A percentile compares a stretch with the other conserved stretches of the same genome.
These are phyloP conservation scores for Liasis olivaceus DNA, from an alignment of 2,797 vertebrate species.

Conservation along the genomic window DNA sequence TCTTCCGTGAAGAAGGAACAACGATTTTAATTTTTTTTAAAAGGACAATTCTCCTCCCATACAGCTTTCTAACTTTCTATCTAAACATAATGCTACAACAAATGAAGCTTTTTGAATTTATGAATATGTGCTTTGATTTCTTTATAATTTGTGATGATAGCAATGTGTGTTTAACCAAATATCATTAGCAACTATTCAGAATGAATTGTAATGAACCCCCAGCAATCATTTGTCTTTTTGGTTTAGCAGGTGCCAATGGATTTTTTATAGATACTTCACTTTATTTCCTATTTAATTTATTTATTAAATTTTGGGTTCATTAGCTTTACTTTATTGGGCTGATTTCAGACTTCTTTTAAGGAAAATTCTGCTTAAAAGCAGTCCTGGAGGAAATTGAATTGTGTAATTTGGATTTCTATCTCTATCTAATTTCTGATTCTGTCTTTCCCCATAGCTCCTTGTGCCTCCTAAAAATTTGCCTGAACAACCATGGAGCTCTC, in stretches of 20 bases:
- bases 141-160: background rate
- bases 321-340: background rate
- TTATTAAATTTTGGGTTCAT: background rate
- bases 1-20: slow-evolving; percentile 35
- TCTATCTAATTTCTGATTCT: background rate
- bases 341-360: background rate
- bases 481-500: background rate
- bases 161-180: background rate
- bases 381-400: too few relatives aligned
- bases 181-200: background rate
- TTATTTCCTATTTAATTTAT: background rate
- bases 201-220: background rate
- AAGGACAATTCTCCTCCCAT: slow-evolving; percentile 21
- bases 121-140: background rate
- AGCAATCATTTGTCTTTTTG: background rate
- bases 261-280: background rate
- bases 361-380: background rate
- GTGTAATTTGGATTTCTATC: background rate
- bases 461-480: background rate
- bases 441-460: background rate
- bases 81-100: slow-evolving; percentile 24
- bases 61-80: slow-evolving; percentile 29
- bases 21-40: slow-evolving; percentile 19
- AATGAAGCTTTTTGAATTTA: background rate
- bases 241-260: background rate